These are phyloP conservation scores for Echinops telfairi DNA, from an alignment of 2,113 vertebrate species.

Conservation along the genomic window DNA sequence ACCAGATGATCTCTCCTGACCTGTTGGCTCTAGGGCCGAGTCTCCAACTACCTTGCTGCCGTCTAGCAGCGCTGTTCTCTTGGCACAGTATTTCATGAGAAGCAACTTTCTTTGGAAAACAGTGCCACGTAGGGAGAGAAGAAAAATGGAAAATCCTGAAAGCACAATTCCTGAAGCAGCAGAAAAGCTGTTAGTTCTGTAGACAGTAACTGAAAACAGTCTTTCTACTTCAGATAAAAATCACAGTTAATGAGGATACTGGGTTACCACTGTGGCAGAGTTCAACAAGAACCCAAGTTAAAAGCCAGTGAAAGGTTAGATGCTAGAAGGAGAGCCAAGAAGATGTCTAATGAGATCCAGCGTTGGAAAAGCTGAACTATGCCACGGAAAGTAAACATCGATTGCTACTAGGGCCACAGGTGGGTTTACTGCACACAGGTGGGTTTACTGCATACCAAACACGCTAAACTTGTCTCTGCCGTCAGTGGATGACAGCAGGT, in stretches of 20 bases:
- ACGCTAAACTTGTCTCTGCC: too few relatives aligned
- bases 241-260: conserved; percentile 27
- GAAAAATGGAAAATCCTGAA: not conserved
- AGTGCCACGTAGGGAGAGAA: not conserved
- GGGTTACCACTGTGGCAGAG: not conserved
- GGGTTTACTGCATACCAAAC: too few relatives aligned
- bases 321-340: not conserved
- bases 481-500: too few relatives aligned
- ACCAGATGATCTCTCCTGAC: not conserved
- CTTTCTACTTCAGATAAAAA: conserved; percentile 8
- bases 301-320: not conserved
- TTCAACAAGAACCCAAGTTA: not conserved
- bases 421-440: too few relatives aligned
- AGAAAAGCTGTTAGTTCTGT: not conserved
- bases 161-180: not conserved
- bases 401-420: too few relatives aligned
- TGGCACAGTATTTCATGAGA: not conserved
- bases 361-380: not conserved
- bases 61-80: not conserved
- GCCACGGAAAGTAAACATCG: too few relatives aligned
- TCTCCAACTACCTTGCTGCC: not conserved
- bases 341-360: not conserved
- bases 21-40: not conserved
- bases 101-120: not conserved
- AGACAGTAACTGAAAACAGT: not conserved